Evolutionary conservation across 37 sponge, comb jelly and placozoan genomes (phyloP), one percentile per base, ranked within the genome.

Genomic region (Eunapius fragilis): DNA sequence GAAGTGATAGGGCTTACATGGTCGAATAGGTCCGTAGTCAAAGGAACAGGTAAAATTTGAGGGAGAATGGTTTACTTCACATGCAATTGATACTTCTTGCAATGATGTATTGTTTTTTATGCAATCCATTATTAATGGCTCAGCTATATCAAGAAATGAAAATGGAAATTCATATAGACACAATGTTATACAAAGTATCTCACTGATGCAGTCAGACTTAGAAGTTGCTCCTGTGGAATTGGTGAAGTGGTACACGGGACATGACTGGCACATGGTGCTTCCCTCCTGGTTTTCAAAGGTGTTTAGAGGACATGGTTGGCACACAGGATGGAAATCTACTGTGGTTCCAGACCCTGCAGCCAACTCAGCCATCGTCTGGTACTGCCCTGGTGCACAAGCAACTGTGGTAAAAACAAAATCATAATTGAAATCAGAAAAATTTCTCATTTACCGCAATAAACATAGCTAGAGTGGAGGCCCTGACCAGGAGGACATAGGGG

Each of bases 401-500:
- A 58, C 58, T 58, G 58, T 17, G 22, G 58, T 58, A 58, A 58
- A 10, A 58, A 11, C 14, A 58, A 58, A 13, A 58, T 58, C 0
- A 58, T 58, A 58, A 4, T 13, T 19, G 22, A 1, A 58, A 2
- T 1, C 17, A 58, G 58, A 58, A 45, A 45, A 11, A 9, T 45
- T 58, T 58, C 22, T 13, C 14, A 58, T 11, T 47, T 72, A 84
- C 84, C 58, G 33, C 84, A 84, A 27, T 75, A 67, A 67, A 84
- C 35, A 34, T 37, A 75, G 68, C 36, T 75, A 36, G 76, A 31
- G 84, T 84, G 49, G 35, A 84, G 76, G 34, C n/a, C 33, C 50
- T 84, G 76, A 49, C 84, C 84, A 25, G 84, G 76, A 58, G 84
- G 84, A 58, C 84, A 84, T 25, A 37, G 3, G 50, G 38, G 74